Base-by-base conservation (phyloP, 2,888 invertebrate genomes). In the Lingula anatina region DNA sequence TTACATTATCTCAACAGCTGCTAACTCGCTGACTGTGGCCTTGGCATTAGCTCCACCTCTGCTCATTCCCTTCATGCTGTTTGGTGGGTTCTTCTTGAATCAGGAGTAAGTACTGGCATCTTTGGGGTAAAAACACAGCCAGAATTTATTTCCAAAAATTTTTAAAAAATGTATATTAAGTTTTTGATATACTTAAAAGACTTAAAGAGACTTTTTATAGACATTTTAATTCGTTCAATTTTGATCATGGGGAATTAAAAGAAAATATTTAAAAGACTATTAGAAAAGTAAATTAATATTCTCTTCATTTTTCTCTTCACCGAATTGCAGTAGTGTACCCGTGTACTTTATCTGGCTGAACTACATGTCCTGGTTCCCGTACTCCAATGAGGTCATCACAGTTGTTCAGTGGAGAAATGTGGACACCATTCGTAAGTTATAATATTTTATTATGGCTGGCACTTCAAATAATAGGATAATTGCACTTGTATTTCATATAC, bases 1-100 rank as follows among this genome's bases (percentile, higher is more conserved):
- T 36, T 96, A 95, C 77, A 80, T 94, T 61, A 87, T 95, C 70
- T 94, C 95, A 0, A 91, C 93, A 61, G 80, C 88, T 0, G 88
- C 91, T 62, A 85, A 84, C 53, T 87, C 86, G 53, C 84, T 90
- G 3, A 87, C 89, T 41, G 88, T 94, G 84, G 94, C 94, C 0
- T 80, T 94, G 1, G 89, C 93, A 0, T 83, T 96, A 46, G 90
- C 92, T 0, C 92, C 95, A 1, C 90, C 95, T 3, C 82, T 94
- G 51, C 86, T 95, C 60, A 90, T 96, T 52, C 95, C 96, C 0
- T 88, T 95, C 75, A 82, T 96, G 78, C 80, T 97, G 20, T 96
- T 97, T 73, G 95, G 95, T 51, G 96, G 96, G 39, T 94, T 92
- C 81, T 94, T 94, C 79, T 81, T 96, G 38, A 95, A 95, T 73